Evolutionary conservation across 2,797 vertebrate species (phyloP).

Genomic region (Acrossocheilus wenchowensis): DNA sequence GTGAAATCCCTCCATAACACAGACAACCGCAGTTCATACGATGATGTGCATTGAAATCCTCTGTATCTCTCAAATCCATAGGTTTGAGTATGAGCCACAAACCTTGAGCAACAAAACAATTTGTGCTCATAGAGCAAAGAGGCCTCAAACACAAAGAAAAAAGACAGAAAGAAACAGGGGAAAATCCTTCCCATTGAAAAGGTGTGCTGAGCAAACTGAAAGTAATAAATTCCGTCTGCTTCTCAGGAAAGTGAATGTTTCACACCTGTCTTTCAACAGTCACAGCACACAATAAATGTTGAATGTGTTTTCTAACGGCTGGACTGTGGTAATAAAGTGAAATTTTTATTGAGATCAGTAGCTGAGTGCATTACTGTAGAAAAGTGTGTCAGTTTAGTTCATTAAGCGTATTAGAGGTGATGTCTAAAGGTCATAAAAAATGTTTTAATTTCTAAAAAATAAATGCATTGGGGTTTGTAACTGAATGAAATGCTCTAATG

Average conservation of each 20-base stretch:
- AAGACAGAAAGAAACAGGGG: neutral
- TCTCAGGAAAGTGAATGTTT: conserved; percentile 28
- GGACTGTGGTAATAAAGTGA: neutral
- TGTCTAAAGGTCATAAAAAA: conserved; percentile 45
- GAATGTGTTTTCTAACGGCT: neutral
- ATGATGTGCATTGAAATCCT: neutral
- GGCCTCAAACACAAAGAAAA: conserved; percentile 30
- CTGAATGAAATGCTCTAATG: conserved; percentile 39
- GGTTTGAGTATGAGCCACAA: conserved; percentile 36
- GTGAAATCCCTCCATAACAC: conserved; percentile 17
- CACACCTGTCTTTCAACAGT: conserved; percentile 28
- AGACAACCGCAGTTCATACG: neutral
- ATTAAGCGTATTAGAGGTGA: conserved; percentile 19
- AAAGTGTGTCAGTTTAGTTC: conserved; percentile 2
- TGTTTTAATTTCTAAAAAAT: conserved; percentile 44
- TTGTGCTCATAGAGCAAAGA: conserved; percentile 26
- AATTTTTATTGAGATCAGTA: conserved; percentile 21
- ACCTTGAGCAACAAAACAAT: conserved; percentile 39
- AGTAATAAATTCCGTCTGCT: conserved; percentile 12
- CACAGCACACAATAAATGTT: neutral
- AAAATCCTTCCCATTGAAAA: conserved; percentile 34
- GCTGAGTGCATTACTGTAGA: conserved; percentile 7
- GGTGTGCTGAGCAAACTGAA: conserved; percentile 18
- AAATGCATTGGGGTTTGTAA: conserved; percentile 37
- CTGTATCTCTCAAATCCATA: conserved; percentile 36